Percentiles rank a stretch among this genome's conserved stretches.
phyloP scores from a whole-genome alignment of 2,888 invertebrate species.

The Plebejus melissa region DNA sequence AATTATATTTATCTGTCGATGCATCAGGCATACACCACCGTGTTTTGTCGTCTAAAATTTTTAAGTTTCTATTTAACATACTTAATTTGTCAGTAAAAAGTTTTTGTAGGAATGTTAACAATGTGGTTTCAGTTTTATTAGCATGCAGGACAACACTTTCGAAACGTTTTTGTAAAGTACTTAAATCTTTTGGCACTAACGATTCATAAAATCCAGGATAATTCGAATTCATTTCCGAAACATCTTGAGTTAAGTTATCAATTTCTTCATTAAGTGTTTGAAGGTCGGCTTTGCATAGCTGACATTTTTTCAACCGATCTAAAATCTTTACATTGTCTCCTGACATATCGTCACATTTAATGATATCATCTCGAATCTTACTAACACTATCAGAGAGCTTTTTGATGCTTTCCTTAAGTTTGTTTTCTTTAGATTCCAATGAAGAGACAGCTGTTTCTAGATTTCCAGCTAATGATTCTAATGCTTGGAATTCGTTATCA shows the following conservation, averaged over 20 bases:
- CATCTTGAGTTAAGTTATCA: slow-evolving; percentile 82
- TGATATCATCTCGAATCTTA: slow-evolving; percentile 88
- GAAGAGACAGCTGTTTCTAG: slow-evolving; percentile 85
- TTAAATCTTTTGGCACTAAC: slow-evolving; percentile 88
- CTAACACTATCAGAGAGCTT: slow-evolving; percentile 83
- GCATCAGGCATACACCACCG: slow-evolving; percentile 94
- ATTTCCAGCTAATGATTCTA: slow-evolving; percentile 85
- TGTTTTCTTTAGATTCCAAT: slow-evolving; percentile 86
- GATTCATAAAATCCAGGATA: slow-evolving; percentile 90
- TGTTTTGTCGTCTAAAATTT: slow-evolving; percentile 91
- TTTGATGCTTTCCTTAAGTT: slow-evolving; percentile 85
- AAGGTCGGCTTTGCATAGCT: slow-evolving; percentile 85
- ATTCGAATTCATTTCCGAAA: slow-evolving; percentile 84
- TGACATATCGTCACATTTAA: slow-evolving; percentile 93
- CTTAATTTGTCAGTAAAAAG: slow-evolving; percentile 91
- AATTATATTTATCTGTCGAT: slow-evolving; percentile 93
- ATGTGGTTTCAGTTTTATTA: slow-evolving; percentile 88
- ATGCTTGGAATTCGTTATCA: slow-evolving; percentile 86
- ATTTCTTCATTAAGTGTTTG: slow-evolving; percentile 83
- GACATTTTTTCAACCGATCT: slow-evolving; percentile 86
- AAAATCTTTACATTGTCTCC: slow-evolving; percentile 92
- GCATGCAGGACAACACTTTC: slow-evolving; percentile 88
- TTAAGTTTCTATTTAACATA: slow-evolving; percentile 88
- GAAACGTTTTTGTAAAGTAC: slow-evolving; percentile 89
- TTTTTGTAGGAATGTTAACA: slow-evolving; percentile 91